Evolutionary conservation across 2,797 vertebrate species (phyloP).

Genomic region (Gouania willdenowi): DNA sequence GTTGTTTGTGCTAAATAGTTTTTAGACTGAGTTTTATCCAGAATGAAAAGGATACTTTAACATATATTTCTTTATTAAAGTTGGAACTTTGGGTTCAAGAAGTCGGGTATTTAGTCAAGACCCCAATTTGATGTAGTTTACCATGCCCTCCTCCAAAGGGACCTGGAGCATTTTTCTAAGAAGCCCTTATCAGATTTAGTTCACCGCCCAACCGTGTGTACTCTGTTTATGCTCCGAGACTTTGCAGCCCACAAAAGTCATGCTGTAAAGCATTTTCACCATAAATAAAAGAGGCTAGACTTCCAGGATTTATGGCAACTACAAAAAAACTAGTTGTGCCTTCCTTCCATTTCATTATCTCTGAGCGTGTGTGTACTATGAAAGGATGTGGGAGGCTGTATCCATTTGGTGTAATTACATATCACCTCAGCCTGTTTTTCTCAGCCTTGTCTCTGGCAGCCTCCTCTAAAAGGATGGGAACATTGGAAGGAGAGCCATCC

Average conservation of each 20-base stretch:
- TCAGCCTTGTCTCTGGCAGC: conserved; percentile 47
- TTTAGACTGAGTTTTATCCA: no score
- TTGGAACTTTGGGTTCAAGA: conserved; percentile 17
- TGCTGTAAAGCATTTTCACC: conserved; percentile 35
- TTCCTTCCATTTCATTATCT: conserved; percentile 61
- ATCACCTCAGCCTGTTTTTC: conserved; percentile 58
- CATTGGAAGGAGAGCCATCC: conserved; percentile 58
- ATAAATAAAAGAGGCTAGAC: conserved; percentile 50
- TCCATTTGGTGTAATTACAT: conserved; percentile 64
- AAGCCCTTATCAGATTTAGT: conserved; percentile 57
- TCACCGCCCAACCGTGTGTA: conserved; percentile 37
- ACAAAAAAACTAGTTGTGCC: conserved; percentile 7
- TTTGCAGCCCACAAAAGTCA: conserved; percentile 22
- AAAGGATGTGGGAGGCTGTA: conserved; percentile 55
- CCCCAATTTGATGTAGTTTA: conserved; percentile 14
- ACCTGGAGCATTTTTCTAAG: conserved; percentile 17
- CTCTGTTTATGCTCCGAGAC: conserved; percentile 36
- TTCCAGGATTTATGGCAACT: conserved; percentile 48
- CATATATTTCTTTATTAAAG: conserved; percentile 6
- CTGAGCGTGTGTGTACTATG: conserved; percentile 40
- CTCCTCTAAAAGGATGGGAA: conserved; percentile 57
- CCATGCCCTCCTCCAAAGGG: conserved; percentile 7
- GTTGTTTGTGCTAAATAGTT: no score
- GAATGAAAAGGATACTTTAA: no score
- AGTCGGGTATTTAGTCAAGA: conserved; percentile 20